A percentile compares a stretch with the other conserved stretches of the same genome.
phyloP scores from a whole-genome alignment of 2,797 vertebrate species.

The Dryobates pubescens region DNA sequence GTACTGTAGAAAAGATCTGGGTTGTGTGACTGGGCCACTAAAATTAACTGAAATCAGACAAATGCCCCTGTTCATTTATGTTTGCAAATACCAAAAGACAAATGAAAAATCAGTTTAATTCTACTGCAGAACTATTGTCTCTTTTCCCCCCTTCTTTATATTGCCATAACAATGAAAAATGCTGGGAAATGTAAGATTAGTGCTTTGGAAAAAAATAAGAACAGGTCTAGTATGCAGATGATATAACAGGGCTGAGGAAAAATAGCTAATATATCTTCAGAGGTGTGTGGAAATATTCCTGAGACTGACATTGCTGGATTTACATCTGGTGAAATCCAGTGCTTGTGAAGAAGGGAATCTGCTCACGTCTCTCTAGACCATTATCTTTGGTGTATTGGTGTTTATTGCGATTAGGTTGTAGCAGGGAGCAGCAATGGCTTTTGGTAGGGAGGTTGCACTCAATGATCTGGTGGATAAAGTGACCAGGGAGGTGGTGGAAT shows the following conservation, averaged over 20 bases:
- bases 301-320: neutral
- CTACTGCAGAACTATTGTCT: neutral
- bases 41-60: neutral
- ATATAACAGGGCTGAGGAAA: neutral
- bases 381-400: neutral
- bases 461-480: too few relatives aligned
- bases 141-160: neutral
- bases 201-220: neutral
- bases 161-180: neutral
- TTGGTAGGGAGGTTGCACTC: too few relatives aligned
- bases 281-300: neutral
- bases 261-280: neutral
- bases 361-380: accelerated
- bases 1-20: neutral
- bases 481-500: too few relatives aligned
- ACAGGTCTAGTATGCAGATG: accelerated
- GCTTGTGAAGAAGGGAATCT: neutral
- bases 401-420: neutral
- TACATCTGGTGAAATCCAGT: neutral
- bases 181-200: neutral
- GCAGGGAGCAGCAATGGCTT: neutral
- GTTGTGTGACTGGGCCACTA: neutral
- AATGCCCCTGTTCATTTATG: neutral
- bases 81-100: neutral
- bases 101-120: neutral